Evolutionary conservation across 2,113 vertebrate species (phyloP), one percentile per base, ranked within the genome.

Genomic region (Toxotes jaculatrix): DNA sequence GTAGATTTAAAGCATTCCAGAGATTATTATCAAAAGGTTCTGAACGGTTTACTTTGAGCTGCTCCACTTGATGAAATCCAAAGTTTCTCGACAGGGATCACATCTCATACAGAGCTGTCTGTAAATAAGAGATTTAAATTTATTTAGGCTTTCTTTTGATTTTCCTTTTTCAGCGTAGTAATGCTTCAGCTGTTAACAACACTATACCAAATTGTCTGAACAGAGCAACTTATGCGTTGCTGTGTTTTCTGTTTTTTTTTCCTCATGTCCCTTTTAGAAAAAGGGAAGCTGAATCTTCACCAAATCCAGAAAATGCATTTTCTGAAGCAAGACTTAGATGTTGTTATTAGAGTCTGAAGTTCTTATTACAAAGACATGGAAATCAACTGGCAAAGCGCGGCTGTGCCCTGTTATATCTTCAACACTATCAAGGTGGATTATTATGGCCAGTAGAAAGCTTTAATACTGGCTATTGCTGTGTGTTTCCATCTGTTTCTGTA

Each of bases 61-160:
- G 79, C 73, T 83, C 66, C 68, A 74, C 43, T 73, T 74, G 55
- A 61, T 79, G 17, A 67, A 83, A 80, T 80, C 83, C 79, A 88
- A 88, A 85, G 84, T 88, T 85, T 16, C 60, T 64, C 0, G 61
- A 82, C 62, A 74, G 82, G 79, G 76, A 88, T 89, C 70, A 82
- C 76, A 68, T 74, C 68, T 88, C 79, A 82, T 57, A 63, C 73
- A 84, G 59, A 89, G 83, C 83, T 83, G 84, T 80, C 75, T 92
- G 90, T 89, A 91, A 80, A 86, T 88, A 87, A 73, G 79, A 89
- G 79, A 85, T 66, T 82, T 82, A 66, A 83, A 78, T 79, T 42
- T 77, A 78, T 82, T 73, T 47, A 71, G 53, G 56, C 43, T 79
- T 82, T 77, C 13, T 45, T 53, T 74, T 72, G 45, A 72, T 71